Evolutionary conservation across 1,140 invertebrate species (phyloP), one percentile per base, ranked within the genome.

Genomic region (Zeugodacus cucurbitae): DNA sequence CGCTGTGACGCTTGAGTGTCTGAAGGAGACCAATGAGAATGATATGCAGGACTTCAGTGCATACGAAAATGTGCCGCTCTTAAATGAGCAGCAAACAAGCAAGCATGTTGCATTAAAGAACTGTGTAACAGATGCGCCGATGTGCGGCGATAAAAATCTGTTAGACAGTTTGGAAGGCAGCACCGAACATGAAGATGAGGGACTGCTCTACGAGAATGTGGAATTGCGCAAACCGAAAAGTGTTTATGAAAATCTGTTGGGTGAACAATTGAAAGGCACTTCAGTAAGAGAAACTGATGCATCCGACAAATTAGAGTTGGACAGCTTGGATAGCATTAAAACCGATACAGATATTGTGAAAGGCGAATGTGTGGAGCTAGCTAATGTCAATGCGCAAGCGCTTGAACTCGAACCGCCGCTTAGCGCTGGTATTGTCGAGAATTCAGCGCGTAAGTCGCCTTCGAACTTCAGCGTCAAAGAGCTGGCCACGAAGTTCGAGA

Each of bases 401-500:
- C 32, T 58, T 37, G 86, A 62, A n/a, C 59, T 11, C 20, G 59
- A 58, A n/a, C 34, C 86, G 57, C 59, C 86, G 11, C 74, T 29
- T 26, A 82, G 74, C 74, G 74, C 74, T 4, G 74, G 74, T 3
- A 44, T 82, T 10, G 34, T 82, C 26, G 64, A 57, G 20, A 70
- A 88, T 82, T 89, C 91, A 44, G 78, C 88, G 34, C 86, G 88
- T 2, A 93, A 92, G 89, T 93, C 92, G 29, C 91, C 92, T 8
- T 92, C 92, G 8, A 90, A 90, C 88, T 93, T 93, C 37, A 95
- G 95, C 88, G 95, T 95, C 5, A 93, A 95, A 57, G 94, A 95
- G 89, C 88, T 95, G 67, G 95, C 95, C 20, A 94, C 94, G 54
- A 94, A 94, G 89, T 95, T 95, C 70, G 95, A 95, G 90, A 91